Evolutionary conservation across 30 jellyfish, hydroid and myxozoan species (phyloP).

Genomic region (Haliclystus octoradiatus): DNA sequence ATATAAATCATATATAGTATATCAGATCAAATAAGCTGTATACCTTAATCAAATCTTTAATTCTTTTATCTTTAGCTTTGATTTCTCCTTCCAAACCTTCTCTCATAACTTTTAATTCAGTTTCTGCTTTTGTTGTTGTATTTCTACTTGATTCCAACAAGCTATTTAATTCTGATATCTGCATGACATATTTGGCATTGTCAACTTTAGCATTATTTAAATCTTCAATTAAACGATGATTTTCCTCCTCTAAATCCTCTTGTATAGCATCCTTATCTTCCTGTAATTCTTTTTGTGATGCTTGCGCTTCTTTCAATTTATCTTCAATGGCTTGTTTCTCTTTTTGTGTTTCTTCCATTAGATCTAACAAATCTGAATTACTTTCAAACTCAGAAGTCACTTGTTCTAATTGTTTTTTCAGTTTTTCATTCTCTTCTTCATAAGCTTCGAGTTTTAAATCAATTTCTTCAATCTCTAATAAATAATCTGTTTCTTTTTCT

Average conservation of each 20-base stretch:
- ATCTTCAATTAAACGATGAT: conserved; percentile 16
- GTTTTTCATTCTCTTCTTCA: conserved; percentile 34
- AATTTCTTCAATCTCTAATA: conserved; percentile 42
- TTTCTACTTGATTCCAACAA: conserved; percentile 37
- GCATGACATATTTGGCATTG: conserved; percentile 24
- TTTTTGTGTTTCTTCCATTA: conserved; percentile 10
- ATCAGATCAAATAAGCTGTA: no score
- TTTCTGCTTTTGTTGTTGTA: conserved; percentile 5
- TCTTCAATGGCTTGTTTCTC: conserved; percentile 1
- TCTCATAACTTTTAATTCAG: conserved; percentile 8
- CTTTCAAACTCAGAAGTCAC: not conserved
- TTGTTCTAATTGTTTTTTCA: conserved; percentile 1
- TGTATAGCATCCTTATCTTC: conserved; percentile 59
- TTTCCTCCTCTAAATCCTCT: conserved; percentile 63
- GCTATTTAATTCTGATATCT: conserved; percentile 20
- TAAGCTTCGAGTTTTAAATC: conserved; percentile 28
- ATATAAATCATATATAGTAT: no score
- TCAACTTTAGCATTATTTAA: conserved; percentile 8
- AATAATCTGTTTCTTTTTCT: conserved; percentile 5
- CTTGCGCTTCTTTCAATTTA: conserved; percentile 21
- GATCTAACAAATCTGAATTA: conserved; percentile 1
- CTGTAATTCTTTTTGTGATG: conserved; percentile 38
- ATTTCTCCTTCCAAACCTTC: conserved; percentile 26
- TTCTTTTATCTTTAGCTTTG: conserved; percentile 22
- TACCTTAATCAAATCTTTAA: conserved; percentile 31